Conservation (phyloP, 2,113 vertebrate genomes). For the Nycticebus coucang region DNA sequence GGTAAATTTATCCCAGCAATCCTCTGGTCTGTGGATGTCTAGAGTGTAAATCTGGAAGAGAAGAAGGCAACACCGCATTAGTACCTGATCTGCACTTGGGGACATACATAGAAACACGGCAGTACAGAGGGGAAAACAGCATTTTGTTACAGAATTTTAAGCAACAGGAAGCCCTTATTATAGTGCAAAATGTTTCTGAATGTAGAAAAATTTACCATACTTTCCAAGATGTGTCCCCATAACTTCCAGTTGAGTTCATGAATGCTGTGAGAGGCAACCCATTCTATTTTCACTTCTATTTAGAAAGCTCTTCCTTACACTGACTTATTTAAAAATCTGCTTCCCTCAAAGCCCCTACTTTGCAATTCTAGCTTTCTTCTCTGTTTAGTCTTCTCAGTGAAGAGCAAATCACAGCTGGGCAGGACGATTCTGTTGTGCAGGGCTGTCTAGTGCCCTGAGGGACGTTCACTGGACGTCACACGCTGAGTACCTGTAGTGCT, state of each 20-base stretch:
- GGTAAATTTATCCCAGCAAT: slow-evolving; percentile 96
- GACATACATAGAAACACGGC: neutral
- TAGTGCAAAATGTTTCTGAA: neutral
- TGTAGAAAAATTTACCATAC: neutral
- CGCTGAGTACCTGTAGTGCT: neutral
- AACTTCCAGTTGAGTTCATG: neutral
- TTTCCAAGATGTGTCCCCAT: neutral
- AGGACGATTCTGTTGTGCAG: neutral
- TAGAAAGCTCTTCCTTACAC: neutral
- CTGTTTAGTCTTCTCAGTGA: neutral
- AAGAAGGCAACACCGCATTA: neutral
- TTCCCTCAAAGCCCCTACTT: neutral
- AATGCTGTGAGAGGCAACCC: neutral
- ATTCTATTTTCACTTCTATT: neutral
- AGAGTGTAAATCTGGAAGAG: slow-evolving; percentile 90
- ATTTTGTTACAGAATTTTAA: neutral
- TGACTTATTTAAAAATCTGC: neutral
- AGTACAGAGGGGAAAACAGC: neutral
- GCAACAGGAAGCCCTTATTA: neutral
- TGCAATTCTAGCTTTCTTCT: neutral
- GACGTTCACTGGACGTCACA: neutral
- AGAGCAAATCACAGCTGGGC: neutral
- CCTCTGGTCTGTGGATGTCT: slow-evolving; percentile 92
- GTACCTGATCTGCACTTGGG: neutral
- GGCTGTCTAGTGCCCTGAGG: neutral